Evolutionary conservation across 2,888 invertebrate genomes (phyloP).

Genomic region (Drosophila melanosoma): DNA sequence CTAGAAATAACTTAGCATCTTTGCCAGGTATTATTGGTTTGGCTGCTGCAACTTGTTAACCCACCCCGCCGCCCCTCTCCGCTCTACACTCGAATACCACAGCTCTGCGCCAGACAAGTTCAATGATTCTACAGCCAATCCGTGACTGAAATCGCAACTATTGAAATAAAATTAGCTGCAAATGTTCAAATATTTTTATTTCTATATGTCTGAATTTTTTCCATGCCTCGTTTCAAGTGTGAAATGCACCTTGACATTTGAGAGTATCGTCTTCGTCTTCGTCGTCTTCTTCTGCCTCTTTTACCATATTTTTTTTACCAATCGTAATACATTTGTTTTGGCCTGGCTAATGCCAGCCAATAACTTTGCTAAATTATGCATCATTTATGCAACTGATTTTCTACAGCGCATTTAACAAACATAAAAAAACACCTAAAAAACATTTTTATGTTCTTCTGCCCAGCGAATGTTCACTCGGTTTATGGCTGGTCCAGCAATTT

Average conservation of each 20-base stretch:
- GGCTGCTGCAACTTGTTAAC: slow-evolving; percentile 34
- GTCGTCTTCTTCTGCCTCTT: slow-evolving; percentile 3
- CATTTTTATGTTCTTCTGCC: slow-evolving; percentile 30
- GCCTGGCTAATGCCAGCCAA: slow-evolving; percentile 42
- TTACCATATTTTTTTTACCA: slow-evolving; percentile 53
- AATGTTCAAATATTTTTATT: slow-evolving; percentile 55
- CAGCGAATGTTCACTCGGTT: slow-evolving; percentile 18
- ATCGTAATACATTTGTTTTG: slow-evolving; percentile 62
- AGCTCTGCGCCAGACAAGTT: slow-evolving; percentile 61
- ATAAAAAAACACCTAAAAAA: slow-evolving; percentile 20
- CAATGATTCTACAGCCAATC: slow-evolving; percentile 68
- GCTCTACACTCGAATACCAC: neutral
- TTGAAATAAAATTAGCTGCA: slow-evolving; percentile 69
- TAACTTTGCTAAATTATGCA: slow-evolving; percentile 54
- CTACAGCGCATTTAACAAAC: neutral
- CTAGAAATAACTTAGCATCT: slow-evolving; percentile 63
- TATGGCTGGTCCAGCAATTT: slow-evolving; percentile 16
- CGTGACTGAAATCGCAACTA: slow-evolving; percentile 50
- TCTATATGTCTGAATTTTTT: slow-evolving; percentile 10
- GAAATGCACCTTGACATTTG: slow-evolving; percentile 79
- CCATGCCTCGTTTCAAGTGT: slow-evolving; percentile 51
- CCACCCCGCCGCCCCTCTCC: neutral
- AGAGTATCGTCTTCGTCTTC: slow-evolving; percentile 20
- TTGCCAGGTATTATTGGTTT: slow-evolving; percentile 48
- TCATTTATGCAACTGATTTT: slow-evolving; percentile 48